Percentiles rank a stretch among this genome's conserved stretches.
Evolutionary conservation across 2,888 invertebrate genomes (phyloP).

Genomic region (Lepas anatifera): DNA sequence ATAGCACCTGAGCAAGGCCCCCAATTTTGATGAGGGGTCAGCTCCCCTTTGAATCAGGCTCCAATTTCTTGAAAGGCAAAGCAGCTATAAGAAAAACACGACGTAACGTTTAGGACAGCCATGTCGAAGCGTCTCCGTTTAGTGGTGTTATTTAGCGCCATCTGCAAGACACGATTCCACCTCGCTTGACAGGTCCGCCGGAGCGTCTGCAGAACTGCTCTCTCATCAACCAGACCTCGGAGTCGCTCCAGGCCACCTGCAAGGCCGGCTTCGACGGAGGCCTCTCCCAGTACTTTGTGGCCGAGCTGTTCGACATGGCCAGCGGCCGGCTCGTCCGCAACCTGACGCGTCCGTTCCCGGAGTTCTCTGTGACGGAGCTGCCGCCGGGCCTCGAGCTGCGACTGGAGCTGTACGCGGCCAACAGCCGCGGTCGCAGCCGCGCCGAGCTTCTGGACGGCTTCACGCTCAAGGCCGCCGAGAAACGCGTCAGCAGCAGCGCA

Average conservation of each 20-base stretch:
- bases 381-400: not conserved
- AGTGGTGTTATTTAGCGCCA: too few species aligned
- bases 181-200: slow-evolving; percentile 10
- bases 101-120: too few species aligned
- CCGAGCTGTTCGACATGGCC: slow-evolving; percentile 12
- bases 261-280: slow-evolving; percentile 18
- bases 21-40: too few species aligned
- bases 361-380: not conserved
- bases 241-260: slow-evolving; percentile 13
- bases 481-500: not conserved
- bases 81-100: too few species aligned
- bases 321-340: not conserved
- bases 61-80: too few species aligned
- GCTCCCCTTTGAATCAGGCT: too few species aligned
- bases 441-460: not conserved
- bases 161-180: too few species aligned
- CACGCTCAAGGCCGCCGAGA: not conserved
- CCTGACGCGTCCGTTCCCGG: not conserved
- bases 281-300: slow-evolving; percentile 16
- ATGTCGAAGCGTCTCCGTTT: too few species aligned
- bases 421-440: not conserved
- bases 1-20: too few species aligned
- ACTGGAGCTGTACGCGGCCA: not conserved
- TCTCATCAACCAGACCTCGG: slow-evolving; percentile 16
- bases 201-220: slow-evolving; percentile 14